phyloP scores from a whole-genome alignment of 2,888 invertebrate species.

The Cryptosula pallasiana region DNA sequence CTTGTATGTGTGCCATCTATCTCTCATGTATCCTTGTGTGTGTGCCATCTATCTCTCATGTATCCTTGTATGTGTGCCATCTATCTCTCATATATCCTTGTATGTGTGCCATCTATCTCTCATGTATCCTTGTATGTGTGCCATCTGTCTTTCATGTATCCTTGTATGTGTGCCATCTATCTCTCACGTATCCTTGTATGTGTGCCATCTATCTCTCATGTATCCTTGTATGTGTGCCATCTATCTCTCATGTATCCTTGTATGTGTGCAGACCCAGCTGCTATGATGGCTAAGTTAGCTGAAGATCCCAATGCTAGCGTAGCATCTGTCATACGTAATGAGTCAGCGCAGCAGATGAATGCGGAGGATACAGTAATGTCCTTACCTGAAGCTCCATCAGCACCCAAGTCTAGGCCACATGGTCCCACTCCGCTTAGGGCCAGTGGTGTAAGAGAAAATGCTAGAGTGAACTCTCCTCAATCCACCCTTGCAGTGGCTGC shows the following conservation, averaged over 20 bases:
- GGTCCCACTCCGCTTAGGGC: constrained; percentile 2
- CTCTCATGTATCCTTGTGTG: neutral
- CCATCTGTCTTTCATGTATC: neutral
- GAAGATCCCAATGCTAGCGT: constrained; percentile 33
- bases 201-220: neutral
- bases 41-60: neutral
- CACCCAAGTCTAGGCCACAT: constrained; percentile 2
- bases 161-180: neutral
- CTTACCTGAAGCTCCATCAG: neutral
- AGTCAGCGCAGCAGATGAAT: constrained; percentile 36
- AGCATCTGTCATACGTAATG: constrained; percentile 30
- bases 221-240: neutral
- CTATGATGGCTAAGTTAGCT: constrained; percentile 38
- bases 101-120: neutral
- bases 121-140: neutral
- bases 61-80: neutral
- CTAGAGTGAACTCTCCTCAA: constrained; percentile 41
- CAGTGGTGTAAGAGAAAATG: constrained; percentile 40
- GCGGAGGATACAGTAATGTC: constrained; percentile 26
- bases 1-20: neutral
- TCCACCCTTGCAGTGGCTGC: constrained; percentile 39
- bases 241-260: neutral
- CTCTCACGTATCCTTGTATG: neutral
- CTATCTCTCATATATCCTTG: neutral
- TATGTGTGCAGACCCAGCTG: constrained; percentile 35